phyloP scores from a whole-genome alignment of 35 echinoderm and acorn worm species.

The Apostichopus parvimensis region DNA sequence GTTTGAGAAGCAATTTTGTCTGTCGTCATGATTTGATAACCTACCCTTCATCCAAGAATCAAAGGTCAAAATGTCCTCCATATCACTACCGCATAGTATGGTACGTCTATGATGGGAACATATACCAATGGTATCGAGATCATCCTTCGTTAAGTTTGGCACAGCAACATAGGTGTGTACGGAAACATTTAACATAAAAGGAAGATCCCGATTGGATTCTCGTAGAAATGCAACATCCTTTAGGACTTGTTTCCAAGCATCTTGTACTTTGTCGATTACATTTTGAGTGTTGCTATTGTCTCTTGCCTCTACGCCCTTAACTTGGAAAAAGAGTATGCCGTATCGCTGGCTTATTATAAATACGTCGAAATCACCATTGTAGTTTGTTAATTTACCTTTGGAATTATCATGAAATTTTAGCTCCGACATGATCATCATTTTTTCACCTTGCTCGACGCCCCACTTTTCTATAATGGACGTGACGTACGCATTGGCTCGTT shows the following conservation, averaged over 20 bases:
- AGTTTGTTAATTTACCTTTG: constrained; percentile 1
- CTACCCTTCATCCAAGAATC: neutral
- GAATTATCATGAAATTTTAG: neutral
- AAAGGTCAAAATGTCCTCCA: neutral
- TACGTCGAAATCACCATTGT: constrained; percentile 36
- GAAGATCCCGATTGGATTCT: constrained; percentile 30
- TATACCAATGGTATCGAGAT: neutral
- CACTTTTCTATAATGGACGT: neutral
- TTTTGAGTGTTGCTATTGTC: neutral
- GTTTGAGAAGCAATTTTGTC: neutral
- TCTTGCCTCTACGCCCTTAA: constrained; percentile 15
- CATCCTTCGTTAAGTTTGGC: neutral
- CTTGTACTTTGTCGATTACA: neutral
- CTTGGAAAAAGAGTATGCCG: constrained; percentile 3
- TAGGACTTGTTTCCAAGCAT: constrained; percentile 2
- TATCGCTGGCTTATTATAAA: constrained; percentile 1
- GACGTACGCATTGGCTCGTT: constrained; percentile 4
- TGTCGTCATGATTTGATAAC: neutral
- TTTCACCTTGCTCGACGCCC: neutral
- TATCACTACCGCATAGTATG: neutral
- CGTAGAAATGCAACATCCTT: constrained; percentile 28
- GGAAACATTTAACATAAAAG: constrained; percentile 8
- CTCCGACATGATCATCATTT: constrained; percentile 15
- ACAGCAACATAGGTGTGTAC: constrained; percentile 1
- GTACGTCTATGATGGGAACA: neutral